These are phyloP conservation scores for Parus major DNA, from an alignment of 2,113 vertebrate species.

Conservation along the genomic window DNA sequence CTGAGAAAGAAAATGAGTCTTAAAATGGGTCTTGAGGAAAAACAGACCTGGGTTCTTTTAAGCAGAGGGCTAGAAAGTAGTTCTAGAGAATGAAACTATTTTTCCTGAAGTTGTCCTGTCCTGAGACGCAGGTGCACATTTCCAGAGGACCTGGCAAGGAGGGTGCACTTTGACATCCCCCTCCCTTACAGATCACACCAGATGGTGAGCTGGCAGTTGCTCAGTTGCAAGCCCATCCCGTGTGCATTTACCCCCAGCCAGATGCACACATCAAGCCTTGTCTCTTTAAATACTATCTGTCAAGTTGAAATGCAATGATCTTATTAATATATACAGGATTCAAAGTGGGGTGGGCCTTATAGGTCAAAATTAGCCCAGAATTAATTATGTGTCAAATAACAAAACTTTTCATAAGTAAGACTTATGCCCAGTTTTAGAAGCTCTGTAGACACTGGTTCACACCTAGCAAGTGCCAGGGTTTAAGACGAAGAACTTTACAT, in stretches of 20 bases:
- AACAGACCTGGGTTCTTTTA: neutral
- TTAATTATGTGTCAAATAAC: neutral
- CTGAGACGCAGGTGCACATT: slow-evolving; percentile 20
- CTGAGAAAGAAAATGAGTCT: neutral
- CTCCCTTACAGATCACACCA: slow-evolving; percentile 42
- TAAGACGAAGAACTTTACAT: slow-evolving; percentile 1
- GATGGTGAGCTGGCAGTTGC: slow-evolving; percentile 63
- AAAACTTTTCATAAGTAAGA: neutral
- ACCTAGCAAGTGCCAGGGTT: accelerated
- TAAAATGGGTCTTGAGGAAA: neutral
- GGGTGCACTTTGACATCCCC: slow-evolving; percentile 53
- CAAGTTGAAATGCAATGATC: slow-evolving; percentile 20
- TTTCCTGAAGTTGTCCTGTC: neutral
- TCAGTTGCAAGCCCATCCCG: slow-evolving; percentile 35
- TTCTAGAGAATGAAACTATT: neutral
- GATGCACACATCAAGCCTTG: slow-evolving; percentile 47
- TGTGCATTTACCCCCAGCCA: slow-evolving; percentile 45
- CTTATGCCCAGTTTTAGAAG: neutral
- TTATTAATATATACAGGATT: slow-evolving; percentile 7
- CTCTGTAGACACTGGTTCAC: neutral
- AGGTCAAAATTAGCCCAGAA: slow-evolving; percentile 28
- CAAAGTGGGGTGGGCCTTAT: neutral
- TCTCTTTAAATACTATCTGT: slow-evolving; percentile 25
- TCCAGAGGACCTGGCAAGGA: neutral
- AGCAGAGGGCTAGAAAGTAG: neutral